Evolutionary conservation across 2,888 invertebrate species (phyloP).

Genomic region (Ferrisia virgata): DNA sequence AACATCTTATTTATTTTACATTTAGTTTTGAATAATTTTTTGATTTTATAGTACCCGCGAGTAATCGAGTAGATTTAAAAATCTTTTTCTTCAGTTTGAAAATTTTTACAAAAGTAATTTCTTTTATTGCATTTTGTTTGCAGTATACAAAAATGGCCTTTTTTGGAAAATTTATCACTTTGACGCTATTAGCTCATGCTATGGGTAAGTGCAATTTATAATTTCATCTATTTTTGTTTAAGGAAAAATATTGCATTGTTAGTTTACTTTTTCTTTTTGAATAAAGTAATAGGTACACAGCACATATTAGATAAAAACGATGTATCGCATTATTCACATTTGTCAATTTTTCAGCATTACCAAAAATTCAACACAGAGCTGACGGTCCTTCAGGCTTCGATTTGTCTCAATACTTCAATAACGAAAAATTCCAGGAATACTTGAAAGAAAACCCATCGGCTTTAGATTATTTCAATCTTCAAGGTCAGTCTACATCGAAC

Average conservation of each 20-base stretch:
- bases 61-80: too few species aligned
- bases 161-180: not conserved
- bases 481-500: not conserved
- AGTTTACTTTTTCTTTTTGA: too few species aligned
- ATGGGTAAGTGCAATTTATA: not conserved
- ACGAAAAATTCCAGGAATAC: constrained; percentile 27
- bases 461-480: constrained; percentile 4
- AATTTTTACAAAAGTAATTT: too few species aligned
- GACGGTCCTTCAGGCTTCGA: constrained; percentile 3
- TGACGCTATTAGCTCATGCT: not conserved
- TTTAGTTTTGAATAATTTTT: too few species aligned
- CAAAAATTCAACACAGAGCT: constrained; percentile 35
- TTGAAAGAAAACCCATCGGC: not conserved
- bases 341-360: constrained; percentile 3
- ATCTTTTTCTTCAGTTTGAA: too few species aligned
- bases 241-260: too few species aligned
- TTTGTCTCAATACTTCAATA: constrained; percentile 6
- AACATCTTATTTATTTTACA: too few species aligned
- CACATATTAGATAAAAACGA: too few species aligned
- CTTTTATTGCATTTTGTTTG: not conserved
- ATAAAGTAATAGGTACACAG: too few species aligned
- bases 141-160: not conserved
- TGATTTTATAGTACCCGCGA: too few species aligned
- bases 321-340: too few species aligned
- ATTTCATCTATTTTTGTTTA: not conserved